phyloP scores from a whole-genome alignment of 2,888 invertebrate species.

The Pogonocherus hispidulus region DNA sequence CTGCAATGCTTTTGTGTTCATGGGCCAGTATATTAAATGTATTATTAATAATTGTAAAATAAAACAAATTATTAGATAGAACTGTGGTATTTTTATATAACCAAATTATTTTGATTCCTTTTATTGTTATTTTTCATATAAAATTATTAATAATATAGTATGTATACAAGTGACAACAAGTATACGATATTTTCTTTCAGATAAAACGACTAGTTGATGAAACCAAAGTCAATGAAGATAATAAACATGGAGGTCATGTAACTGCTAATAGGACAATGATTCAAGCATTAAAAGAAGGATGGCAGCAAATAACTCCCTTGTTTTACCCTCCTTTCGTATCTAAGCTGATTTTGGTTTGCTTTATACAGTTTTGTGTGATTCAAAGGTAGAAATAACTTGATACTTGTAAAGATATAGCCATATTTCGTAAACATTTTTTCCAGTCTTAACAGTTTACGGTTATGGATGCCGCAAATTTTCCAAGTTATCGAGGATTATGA shows the following conservation, averaged over 20 bases:
- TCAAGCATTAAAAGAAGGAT: constrained; percentile 73
- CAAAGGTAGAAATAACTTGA: constrained; percentile 71
- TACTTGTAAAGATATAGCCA: not conserved
- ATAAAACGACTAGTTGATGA: constrained; percentile 58
- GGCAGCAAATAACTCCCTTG: constrained; percentile 75
- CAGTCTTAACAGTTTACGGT: constrained; percentile 79
- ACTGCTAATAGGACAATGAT: constrained; percentile 57
- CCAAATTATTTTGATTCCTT: no score
- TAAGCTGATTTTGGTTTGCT: constrained; percentile 72
- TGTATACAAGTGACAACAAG: no score
- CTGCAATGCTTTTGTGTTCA: no score
- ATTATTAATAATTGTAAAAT: no score
- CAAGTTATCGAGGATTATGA: constrained; percentile 73
- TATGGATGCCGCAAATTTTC: constrained; percentile 88
- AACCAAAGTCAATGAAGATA: constrained; percentile 34
- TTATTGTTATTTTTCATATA: no score
- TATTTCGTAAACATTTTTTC: constrained; percentile 29
- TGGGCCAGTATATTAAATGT: no score
- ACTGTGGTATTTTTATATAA: no score
- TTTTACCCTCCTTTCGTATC: constrained; percentile 74
- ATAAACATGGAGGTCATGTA: constrained; percentile 59
- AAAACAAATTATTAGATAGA: no score
- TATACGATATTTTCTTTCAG: constrained; percentile 1
- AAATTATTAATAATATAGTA: no score
- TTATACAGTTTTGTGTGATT: constrained; percentile 76